Conservation (phyloP, 2,113 vertebrate genomes). For the Talpa occidentalis region DNA sequence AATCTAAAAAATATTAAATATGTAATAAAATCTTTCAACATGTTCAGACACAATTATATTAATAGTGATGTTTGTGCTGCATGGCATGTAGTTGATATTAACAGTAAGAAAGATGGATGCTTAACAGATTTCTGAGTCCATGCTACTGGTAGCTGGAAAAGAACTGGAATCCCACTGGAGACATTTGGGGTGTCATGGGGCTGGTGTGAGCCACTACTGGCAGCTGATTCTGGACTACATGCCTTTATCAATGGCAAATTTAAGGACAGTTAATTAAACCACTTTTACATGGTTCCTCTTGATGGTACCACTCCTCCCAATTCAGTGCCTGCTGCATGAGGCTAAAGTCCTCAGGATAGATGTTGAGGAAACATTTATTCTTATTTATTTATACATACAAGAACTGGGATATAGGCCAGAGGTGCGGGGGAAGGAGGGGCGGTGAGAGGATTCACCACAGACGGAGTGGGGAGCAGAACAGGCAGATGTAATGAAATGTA, state of each 20-base stretch:
- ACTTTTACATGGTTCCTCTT: background rate
- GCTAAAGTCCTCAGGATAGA: background rate
- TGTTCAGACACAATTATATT: background rate
- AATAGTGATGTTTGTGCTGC: background rate
- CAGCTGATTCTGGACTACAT: slow-evolving; percentile 90
- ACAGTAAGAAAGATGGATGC: background rate
- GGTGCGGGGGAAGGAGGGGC: too few relatives aligned
- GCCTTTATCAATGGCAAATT: slow-evolving; percentile 90
- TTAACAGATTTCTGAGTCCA: background rate
- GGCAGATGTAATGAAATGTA: too few relatives aligned
- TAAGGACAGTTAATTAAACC: slow-evolving; percentile 88
- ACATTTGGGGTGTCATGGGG: slow-evolving; percentile 81
- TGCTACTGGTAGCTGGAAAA: background rate
- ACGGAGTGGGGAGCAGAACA: too few relatives aligned
- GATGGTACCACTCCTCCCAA: background rate
- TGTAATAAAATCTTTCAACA: background rate
- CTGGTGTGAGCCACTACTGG: slow-evolving; percentile 91
- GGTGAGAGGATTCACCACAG: too few relatives aligned
- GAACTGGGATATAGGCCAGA: too few relatives aligned
- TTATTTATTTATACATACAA: too few relatives aligned
- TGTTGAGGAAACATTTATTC: background rate
- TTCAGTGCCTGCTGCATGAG: background rate
- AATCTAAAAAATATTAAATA: background rate
- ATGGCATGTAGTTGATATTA: background rate
- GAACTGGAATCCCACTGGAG: slow-evolving; percentile 89